These are phyloP conservation scores for Nothobranchius kuhntae DNA, from an alignment of 2,113 vertebrate genomes.

Conservation along the genomic window DNA sequence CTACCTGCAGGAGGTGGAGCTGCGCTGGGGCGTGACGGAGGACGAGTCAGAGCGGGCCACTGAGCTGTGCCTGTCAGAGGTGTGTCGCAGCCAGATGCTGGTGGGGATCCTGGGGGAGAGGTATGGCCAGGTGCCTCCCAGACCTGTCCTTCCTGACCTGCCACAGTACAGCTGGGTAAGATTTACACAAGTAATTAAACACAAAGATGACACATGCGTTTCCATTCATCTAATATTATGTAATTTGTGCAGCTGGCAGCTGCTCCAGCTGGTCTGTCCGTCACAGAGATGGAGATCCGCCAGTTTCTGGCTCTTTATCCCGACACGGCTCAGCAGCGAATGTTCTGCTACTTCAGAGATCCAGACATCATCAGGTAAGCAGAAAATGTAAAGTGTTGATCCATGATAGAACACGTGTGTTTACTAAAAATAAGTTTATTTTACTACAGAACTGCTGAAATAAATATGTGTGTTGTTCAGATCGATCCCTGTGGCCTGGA, in stretches of 20 bases:
- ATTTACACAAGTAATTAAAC: neutral
- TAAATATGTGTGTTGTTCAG: slow-evolving; percentile 61
- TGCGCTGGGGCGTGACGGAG: slow-evolving; percentile 90
- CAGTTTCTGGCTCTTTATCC: slow-evolving; percentile 82
- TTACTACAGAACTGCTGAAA: neutral
- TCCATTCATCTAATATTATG: neutral
- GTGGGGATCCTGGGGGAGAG: slow-evolving; percentile 86
- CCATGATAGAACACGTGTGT: no score
- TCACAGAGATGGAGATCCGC: slow-evolving; percentile 89
- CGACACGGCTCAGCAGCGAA: slow-evolving; percentile 53
- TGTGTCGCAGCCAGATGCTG: slow-evolving; percentile 85
- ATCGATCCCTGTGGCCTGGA: slow-evolving; percentile 85
- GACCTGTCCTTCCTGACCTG: slow-evolving; percentile 80
- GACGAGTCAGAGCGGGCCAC: slow-evolving; percentile 81
- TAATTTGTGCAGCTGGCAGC: slow-evolving; percentile 72
- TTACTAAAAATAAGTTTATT: neutral
- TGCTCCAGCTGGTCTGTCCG: slow-evolving; percentile 80
- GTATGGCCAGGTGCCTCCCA: slow-evolving; percentile 81
- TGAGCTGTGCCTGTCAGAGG: slow-evolving; percentile 86
- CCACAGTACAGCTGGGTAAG: slow-evolving; percentile 88
- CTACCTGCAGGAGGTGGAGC: slow-evolving; percentile 85
- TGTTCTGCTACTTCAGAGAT: slow-evolving; percentile 85
- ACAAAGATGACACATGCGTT: no score
- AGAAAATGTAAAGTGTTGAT: neutral
- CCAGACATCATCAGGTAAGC: slow-evolving; percentile 73